phyloP scores from a whole-genome alignment of 2,113 vertebrate genomes.

The Gymnobelideus leadbeateri region DNA sequence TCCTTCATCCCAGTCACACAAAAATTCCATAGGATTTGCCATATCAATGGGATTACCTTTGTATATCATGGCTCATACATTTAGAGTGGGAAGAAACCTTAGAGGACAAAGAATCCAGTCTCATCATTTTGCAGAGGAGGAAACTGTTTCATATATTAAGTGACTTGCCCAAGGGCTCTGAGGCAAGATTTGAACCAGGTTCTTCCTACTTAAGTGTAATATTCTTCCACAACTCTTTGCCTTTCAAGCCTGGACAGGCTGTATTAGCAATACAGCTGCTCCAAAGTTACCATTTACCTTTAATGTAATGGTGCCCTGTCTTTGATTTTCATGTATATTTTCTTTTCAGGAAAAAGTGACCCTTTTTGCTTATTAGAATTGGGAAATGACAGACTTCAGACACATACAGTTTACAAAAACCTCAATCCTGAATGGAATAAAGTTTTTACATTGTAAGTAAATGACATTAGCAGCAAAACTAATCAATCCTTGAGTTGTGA shows the following conservation, averaged over 20 bases:
- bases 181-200: not conserved
- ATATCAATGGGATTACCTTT: fast-evolving
- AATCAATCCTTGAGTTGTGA: not conserved
- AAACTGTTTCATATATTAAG: not conserved
- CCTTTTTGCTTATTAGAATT: conserved; percentile 94
- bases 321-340: conserved; percentile 31
- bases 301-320: not conserved
- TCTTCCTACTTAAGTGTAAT: not conserved
- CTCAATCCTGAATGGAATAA: conserved; percentile 97
- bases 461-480: conserved; percentile 32
- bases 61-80: not conserved
- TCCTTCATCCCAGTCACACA: not conserved
- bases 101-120: not conserved
- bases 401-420: conserved; percentile 93
- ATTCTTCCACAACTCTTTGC: not conserved
- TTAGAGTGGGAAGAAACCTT: not conserved
- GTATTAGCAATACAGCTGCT: not conserved
- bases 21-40: not conserved
- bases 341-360: conserved; percentile 93
- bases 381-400: conserved; percentile 94
- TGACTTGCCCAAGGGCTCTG: not conserved
- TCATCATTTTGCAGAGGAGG: not conserved
- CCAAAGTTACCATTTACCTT: too few relatives aligned
- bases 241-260: not conserved
- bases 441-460: conserved; percentile 94